Conservation (phyloP, 2,113 vertebrate genomes). For the Otus sunia region DNA sequence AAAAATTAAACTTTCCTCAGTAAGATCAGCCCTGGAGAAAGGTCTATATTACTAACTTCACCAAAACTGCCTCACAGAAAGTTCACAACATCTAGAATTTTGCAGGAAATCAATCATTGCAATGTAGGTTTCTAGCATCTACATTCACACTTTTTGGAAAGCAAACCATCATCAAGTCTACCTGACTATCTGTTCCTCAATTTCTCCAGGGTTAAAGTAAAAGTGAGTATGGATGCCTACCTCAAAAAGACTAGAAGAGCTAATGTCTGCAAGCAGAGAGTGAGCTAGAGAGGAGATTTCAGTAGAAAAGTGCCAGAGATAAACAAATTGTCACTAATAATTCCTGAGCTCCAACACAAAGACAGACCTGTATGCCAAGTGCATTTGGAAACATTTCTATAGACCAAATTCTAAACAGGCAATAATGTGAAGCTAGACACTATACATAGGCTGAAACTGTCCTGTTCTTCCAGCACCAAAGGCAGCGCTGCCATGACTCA, state of each 20-base stretch:
- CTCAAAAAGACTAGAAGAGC: neutral
- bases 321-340: neutral
- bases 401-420: neutral
- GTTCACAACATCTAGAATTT: neutral
- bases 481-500: neutral
- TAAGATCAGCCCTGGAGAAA: neutral
- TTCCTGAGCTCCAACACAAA: neutral
- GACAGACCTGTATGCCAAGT: neutral
- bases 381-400: neutral
- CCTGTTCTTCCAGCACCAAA: neutral
- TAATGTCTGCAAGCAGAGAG: neutral
- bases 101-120: neutral
- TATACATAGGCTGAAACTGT: neutral
- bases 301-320: neutral
- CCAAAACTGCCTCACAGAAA: neutral
- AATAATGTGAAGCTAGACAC: neutral
- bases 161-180: neutral
- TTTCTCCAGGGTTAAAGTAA: neutral
- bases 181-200: neutral
- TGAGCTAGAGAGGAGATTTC: neutral
- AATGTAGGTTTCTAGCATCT: neutral
- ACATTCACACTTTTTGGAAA: neutral
- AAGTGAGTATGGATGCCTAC: neutral
- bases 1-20: neutral
- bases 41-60: neutral